These are phyloP conservation scores for Hartigia nigra DNA, from an alignment of 2,888 invertebrate species.

Conservation along the genomic window DNA sequence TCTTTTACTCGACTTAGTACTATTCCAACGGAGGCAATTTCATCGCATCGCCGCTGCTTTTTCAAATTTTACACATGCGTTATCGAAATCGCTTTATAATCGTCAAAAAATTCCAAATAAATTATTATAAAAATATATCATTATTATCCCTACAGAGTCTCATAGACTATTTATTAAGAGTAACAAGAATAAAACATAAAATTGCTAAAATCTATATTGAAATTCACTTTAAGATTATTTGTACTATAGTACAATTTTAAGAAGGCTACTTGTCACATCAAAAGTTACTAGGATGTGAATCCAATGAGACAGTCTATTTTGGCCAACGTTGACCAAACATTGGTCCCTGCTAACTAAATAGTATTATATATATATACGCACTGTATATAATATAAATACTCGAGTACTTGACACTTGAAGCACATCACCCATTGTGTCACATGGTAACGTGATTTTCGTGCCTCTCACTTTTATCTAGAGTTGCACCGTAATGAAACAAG, in stretches of 20 bases:
- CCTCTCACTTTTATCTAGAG: background rate
- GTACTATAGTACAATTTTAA: background rate
- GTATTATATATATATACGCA: background rate
- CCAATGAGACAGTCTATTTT: background rate
- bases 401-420: background rate
- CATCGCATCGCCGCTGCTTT: too few relatives aligned
- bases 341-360: too few relatives aligned
- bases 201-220: background rate
- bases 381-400: background rate
- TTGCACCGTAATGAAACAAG: background rate
- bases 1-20: background rate
- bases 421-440: background rate
- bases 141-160: too few relatives aligned
- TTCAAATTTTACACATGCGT: too few relatives aligned
- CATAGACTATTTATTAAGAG: too few relatives aligned
- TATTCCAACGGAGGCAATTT: too few relatives aligned
- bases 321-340: too few relatives aligned
- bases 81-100: too few relatives aligned
- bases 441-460: background rate
- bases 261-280: background rate
- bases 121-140: too few relatives aligned
- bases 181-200: background rate
- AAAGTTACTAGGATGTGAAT: too few relatives aligned
- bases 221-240: background rate
- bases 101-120: too few relatives aligned